Base-by-base conservation (phyloP, 2,113 vertebrate genomes). In the Anseranas semipalmata region DNA sequence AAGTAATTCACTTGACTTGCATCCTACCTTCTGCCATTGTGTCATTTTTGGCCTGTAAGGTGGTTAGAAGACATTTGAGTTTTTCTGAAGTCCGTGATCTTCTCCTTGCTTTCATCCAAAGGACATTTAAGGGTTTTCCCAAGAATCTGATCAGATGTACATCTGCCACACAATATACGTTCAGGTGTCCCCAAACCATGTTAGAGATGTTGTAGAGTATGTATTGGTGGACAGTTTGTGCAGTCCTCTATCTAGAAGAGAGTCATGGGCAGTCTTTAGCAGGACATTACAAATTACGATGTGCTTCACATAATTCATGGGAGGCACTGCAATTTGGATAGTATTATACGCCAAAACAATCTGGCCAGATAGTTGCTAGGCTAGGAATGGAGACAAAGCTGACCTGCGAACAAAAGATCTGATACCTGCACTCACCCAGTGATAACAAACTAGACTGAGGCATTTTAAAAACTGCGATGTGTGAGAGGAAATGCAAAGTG, bases 61-160 rank as follows among this genome's bases (percentile, higher is more conserved):
- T 2, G 5, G 2, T 33, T 68, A 3, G 12, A 41, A 91, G 16
- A 10, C 1, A 0, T 62, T 41, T 32, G 27, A 81, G 5, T 12
- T 35, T 66, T 87, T 76, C 59, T 76, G 30, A 10, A 81, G 33
- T 16, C 46, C 10, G 5, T 1, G 5, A 33, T 16, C 20, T 39
- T 73, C 50, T 60, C 35, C 72, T 48, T 74, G 52, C 56, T 67
- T 77, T 74, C 18, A 84, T 28, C 8, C 9, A 62, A 74, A 28
- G 22, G 20, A 58, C 7, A 33, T n/a, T 39, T 56, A 80, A 43
- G 15, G 33, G 19, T 41, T 39, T 56, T 68, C 22, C 37, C 43
- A 65, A 68, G 48, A 28, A 63, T 11, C 39, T 67, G 17, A 30
- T 86, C 63, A 66, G 52, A n/a, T 22, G 21, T 16, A 18, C 2